A percentile compares a stretch with the other conserved stretches of the same genome.
phyloP scores from a whole-genome alignment of 2,888 invertebrate species.

The Protonemura montana region DNA sequence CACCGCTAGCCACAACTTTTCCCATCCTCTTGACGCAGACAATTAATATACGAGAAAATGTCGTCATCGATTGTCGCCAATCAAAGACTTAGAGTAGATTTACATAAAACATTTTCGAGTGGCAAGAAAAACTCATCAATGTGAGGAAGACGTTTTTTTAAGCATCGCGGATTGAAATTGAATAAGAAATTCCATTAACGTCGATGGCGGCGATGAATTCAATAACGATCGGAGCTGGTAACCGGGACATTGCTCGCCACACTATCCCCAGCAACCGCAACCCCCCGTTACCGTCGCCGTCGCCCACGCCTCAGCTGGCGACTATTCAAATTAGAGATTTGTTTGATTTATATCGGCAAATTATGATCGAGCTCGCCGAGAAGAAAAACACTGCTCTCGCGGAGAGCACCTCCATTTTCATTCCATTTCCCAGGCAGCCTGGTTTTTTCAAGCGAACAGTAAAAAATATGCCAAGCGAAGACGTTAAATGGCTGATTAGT shows the following conservation, averaged over 20 bases:
- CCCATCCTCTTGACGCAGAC: background rate
- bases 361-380: background rate
- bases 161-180: background rate
- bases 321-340: background rate
- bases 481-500: background rate
- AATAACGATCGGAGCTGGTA: background rate
- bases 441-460: background rate
- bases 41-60: background rate
- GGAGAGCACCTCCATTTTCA: background rate
- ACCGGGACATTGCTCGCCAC: background rate
- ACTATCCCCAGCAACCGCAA: background rate
- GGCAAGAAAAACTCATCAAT: slow-evolving; percentile 12
- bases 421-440: background rate
- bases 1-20: background rate
- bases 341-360: slow-evolving; percentile 12
- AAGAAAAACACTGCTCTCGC: background rate
- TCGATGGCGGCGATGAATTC: background rate
- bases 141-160: background rate
- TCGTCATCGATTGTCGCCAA: slow-evolving; percentile 1
- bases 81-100: background rate
- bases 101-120: slow-evolving; percentile 12
- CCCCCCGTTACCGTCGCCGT: background rate
- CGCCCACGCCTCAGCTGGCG: background rate
- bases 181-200: slow-evolving; percentile 2
- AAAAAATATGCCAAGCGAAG: background rate